phyloP scores from a whole-genome alignment of 2,797 vertebrate genomes.

The Aselliscus stoliczkanus region DNA sequence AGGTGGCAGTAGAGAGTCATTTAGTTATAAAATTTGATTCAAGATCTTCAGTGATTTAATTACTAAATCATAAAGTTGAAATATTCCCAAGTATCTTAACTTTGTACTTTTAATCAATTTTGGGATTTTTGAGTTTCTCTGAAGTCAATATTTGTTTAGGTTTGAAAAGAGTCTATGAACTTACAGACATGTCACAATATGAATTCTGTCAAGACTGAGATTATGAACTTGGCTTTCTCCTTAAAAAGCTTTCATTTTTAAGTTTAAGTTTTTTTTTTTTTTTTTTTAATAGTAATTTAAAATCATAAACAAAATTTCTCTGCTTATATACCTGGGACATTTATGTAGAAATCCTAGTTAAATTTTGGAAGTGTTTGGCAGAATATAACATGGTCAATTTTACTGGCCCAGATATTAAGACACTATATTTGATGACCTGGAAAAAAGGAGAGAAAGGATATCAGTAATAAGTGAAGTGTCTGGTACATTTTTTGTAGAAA shows the following conservation, averaged over 20 bases:
- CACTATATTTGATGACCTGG: not conserved
- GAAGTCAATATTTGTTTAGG: not conserved
- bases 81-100: not conserved
- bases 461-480: not conserved
- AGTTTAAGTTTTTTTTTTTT: not conserved
- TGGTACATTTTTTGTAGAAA: not conserved
- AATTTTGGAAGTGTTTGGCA: not conserved
- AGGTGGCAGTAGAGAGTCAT: not conserved
- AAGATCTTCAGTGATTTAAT: conserved; percentile 18
- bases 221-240: not conserved
- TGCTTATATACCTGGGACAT: not conserved
- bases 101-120: not conserved
- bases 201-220: not conserved
- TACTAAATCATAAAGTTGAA: not conserved
- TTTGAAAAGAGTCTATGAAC: not conserved
- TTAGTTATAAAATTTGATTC: not conserved
- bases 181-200: not conserved
- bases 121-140: not conserved
- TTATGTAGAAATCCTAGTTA: not conserved
- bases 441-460: not conserved
- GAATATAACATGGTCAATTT: not conserved
- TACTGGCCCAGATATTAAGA: not conserved
- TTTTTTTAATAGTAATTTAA: not conserved
- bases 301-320: not conserved
- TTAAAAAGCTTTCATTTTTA: not conserved